A percentile compares a stretch with the other conserved stretches of the same genome.
These are phyloP conservation scores for Ahaetulla prasina DNA, from an alignment of 2,113 vertebrate species.

Conservation along the genomic window DNA sequence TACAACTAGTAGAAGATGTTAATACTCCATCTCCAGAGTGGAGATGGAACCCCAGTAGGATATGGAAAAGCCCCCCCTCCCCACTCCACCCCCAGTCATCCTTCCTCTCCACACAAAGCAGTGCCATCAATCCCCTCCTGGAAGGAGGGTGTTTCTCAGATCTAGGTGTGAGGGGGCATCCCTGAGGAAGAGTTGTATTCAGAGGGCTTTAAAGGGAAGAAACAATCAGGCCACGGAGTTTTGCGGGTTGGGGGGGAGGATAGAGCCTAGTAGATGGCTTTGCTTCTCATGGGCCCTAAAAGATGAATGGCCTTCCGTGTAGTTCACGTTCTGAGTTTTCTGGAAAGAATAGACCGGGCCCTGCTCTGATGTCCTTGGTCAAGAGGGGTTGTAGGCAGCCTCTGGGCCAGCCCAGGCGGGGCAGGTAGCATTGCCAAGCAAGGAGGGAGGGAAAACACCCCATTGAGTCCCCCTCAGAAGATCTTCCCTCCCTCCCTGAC, in stretches of 20 bases:
- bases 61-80: background rate
- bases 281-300: background rate
- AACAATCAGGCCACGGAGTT: background rate
- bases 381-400: background rate
- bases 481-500: too few species aligned
- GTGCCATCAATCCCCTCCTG: fast-evolving
- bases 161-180: background rate
- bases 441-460: background rate
- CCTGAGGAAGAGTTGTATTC: background rate
- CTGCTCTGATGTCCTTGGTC: background rate
- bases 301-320: too few species aligned
- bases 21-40: background rate
- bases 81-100: too few species aligned
- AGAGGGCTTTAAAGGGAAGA: background rate
- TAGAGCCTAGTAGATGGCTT: too few species aligned
- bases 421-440: background rate
- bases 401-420: background rate
- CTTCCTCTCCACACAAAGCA: background rate
- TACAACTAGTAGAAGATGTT: background rate
- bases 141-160: too few species aligned
- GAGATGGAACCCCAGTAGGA: background rate
- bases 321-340: background rate
- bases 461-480: too few species aligned
- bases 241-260: too few species aligned
- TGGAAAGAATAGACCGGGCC: too few species aligned